Percentiles rank a stretch among this genome's conserved stretches.
Conservation (phyloP, 2,888 invertebrate species). For the Ormyrus pomaceus region DNA sequence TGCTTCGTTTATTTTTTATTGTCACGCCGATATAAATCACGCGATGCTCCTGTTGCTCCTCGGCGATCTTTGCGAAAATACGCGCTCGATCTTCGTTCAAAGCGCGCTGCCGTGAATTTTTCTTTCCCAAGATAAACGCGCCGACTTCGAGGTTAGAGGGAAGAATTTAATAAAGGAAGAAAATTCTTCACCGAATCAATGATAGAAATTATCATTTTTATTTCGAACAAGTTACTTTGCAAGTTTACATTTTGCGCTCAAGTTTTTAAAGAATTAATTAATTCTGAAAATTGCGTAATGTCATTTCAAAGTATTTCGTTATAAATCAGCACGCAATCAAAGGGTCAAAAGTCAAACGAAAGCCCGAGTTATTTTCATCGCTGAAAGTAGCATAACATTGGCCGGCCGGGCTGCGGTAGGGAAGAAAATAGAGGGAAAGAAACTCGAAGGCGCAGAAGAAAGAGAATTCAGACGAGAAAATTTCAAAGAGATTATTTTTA, state of each 20-base stretch:
- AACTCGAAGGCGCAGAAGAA: constrained; percentile 25
- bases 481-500: constrained; percentile 68
- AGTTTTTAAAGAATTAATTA: no score
- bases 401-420: constrained; percentile 57
- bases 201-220: no score
- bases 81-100: background rate
- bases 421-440: constrained; percentile 44
- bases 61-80: constrained; percentile 16
- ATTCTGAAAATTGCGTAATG: background rate
- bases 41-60: constrained; percentile 21
- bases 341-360: constrained; percentile 28
- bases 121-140: no score
- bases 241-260: no score
- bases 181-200: no score
- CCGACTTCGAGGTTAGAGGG: no score
- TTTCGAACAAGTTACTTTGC: no score
- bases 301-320: constrained; percentile 4
- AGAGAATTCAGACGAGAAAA: constrained; percentile 58
- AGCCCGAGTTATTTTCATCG: constrained; percentile 45
- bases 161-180: no score
- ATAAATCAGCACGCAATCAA: constrained; percentile 20
- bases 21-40: constrained; percentile 54
- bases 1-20: constrained; percentile 49
- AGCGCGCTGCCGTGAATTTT: no score
- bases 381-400: constrained; percentile 51